phyloP scores from a whole-genome alignment of 2,113 vertebrate genomes.

The Ascaphus truei region DNA sequence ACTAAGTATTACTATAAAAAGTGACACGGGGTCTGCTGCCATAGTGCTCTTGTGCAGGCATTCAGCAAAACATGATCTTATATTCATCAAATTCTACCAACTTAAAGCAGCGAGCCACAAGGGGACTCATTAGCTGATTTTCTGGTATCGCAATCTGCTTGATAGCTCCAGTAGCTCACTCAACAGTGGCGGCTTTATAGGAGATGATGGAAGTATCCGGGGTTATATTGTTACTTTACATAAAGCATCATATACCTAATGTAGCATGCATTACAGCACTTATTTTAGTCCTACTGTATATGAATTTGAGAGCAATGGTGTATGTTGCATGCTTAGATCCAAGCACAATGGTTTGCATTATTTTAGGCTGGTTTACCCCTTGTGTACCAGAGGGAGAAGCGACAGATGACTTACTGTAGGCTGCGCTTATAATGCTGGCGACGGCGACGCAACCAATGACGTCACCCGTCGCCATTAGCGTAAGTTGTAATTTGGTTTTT shows the following conservation, averaged over 20 bases:
- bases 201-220: background rate
- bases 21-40: background rate
- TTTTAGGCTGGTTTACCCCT: too few species aligned
- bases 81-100: background rate
- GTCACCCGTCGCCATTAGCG: too few species aligned
- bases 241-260: background rate
- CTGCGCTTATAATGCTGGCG: too few species aligned
- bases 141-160: background rate
- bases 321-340: background rate
- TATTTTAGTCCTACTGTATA: background rate
- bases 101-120: background rate
- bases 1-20: background rate
- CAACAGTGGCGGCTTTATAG: background rate
- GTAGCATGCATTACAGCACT: background rate
- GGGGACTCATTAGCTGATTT: slow-evolving; percentile 1
- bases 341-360: background rate
- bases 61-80: background rate
- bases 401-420: too few species aligned
- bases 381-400: too few species aligned
- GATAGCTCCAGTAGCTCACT: background rate
- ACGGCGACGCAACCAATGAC: too few species aligned
- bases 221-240: background rate
- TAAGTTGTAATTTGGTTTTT: too few species aligned
- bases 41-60: background rate
- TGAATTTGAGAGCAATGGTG: background rate